phyloP scores from a whole-genome alignment of 1,140 invertebrate genomes.

The Drosophila nasuta region DNA sequence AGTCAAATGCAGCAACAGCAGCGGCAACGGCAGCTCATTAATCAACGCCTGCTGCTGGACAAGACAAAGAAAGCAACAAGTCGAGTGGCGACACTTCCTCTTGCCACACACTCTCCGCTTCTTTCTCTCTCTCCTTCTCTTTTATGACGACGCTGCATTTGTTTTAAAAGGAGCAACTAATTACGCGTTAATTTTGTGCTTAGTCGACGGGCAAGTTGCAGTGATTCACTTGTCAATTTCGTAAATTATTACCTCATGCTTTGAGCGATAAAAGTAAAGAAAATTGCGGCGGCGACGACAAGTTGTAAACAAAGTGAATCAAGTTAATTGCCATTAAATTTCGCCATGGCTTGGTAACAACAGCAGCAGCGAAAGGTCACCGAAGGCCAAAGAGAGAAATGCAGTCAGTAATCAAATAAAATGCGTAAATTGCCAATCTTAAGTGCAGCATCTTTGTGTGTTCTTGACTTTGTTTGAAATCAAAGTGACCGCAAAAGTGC shows the following conservation, averaged over 20 bases:
- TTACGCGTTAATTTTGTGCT: conserved; percentile 78
- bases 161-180: conserved; percentile 71
- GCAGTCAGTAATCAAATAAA: conserved; percentile 70
- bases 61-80: conserved; percentile 67
- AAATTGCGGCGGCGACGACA: conserved; percentile 43
- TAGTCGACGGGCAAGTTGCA: conserved; percentile 43
- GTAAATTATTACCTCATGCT: conserved; percentile 77
- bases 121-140: too few species aligned
- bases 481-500: conserved; percentile 16
- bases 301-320: conserved; percentile 70
- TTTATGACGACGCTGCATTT: conserved; percentile 62
- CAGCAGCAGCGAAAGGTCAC: conserved; percentile 51
- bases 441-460: conserved; percentile 39
- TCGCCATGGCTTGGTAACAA: conserved; percentile 76
- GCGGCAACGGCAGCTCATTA: conserved; percentile 56
- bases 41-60: conserved; percentile 53
- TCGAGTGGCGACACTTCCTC: conserved; percentile 72
- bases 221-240: conserved; percentile 80
- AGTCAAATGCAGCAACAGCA: conserved; percentile 40
- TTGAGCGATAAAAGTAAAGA: conserved; percentile 44
- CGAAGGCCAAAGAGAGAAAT: conserved; percentile 8
- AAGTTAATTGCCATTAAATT: conserved; percentile 80
- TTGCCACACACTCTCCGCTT: background rate
- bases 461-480: conserved; percentile 15
- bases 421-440: conserved; percentile 71